Evolutionary conservation across 2,888 invertebrate genomes (phyloP), one percentile per base, ranked within the genome.

Genomic region (Apamea epomidion): DNA sequence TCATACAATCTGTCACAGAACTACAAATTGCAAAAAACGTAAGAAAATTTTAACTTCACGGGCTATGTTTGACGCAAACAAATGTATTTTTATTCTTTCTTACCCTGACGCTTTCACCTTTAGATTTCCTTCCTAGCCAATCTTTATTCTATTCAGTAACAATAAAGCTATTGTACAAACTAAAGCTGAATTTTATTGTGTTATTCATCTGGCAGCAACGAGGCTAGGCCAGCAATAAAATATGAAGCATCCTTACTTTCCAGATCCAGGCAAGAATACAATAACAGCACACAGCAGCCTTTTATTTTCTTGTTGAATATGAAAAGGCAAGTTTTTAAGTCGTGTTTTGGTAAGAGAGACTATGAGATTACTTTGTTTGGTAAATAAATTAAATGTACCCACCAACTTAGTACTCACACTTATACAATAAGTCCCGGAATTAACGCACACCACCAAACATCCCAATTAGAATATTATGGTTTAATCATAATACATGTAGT

Each of bases 171-270:
- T 72, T 42, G 21, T 42, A 29, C 37, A 73, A 82, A 76, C 51
- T 62, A 67, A 70, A 67, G 42, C n/a, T 21, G 18, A n/a, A 48
- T 71, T 82, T 82, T 71, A 84, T 86, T 82, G 54, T 65, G 18
- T 85, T 75, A 72, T 80, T 74, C 67, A 71, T 74, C 70, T 51
- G n/a, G 25, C 54, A 65, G 58, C 21, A 76, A 62, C 48, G 25
- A 54, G 58, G 37, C 25, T 8, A 7, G 16, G 12, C 37, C 67
- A 42, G 62, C 75, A 82, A 74, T 84, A 82, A 86, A 84, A 84
- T 78, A 83, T 78, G 83, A 77, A 71, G 67, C 29, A 25, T 68
- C 83, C 71, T 71, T 14, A 68, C n/a, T 60, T n/a, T 48, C 37
- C 29, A 73, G 65, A 48, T 70, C 32, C 83, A 83, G 7, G 45